Evolutionary conservation across 23 tunicate genomes (phyloP).

Genomic region (Oikopleura vanhoeffeni): DNA sequence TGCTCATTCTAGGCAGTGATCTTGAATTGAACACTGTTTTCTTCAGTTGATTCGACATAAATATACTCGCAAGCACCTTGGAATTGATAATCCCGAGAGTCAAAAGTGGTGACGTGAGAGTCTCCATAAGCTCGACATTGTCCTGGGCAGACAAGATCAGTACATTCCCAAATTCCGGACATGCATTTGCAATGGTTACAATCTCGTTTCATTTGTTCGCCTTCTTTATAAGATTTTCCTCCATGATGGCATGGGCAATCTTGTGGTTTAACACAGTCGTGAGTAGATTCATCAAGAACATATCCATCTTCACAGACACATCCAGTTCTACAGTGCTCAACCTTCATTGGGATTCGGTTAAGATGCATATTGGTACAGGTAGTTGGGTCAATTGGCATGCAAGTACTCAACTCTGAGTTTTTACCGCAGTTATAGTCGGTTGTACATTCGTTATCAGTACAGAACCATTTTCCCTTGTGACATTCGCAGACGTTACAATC

Average conservation of each 20-base stretch:
- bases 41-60: constrained; percentile 42
- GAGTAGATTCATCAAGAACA: constrained; percentile 69
- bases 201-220: constrained; percentile 78
- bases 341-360: constrained; percentile 67
- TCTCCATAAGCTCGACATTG: constrained; percentile 88
- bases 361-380: constrained; percentile 97
- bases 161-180: constrained; percentile 78
- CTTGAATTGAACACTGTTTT: constrained; percentile 30
- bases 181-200: constrained; percentile 75
- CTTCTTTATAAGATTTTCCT: constrained; percentile 77
- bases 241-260: constrained; percentile 95
- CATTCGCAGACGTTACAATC: constrained; percentile 99
- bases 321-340: constrained; percentile 83
- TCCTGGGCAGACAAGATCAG: constrained; percentile 65
- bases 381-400: constrained; percentile 14
- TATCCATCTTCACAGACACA: constrained; percentile 91
- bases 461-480: constrained; percentile 85
- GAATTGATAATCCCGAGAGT: constrained; percentile 30
- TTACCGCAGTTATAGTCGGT: constrained; percentile 43
- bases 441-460: constrained; percentile 91
- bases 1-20: constrained; percentile 58
- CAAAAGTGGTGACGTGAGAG: constrained; percentile 82
- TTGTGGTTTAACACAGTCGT: constrained; percentile 48
- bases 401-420: constrained; percentile 28
- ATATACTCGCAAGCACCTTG: constrained; percentile 56